Conservation (phyloP, 2,888 invertebrate species). For the Hypercompe scribonia region DNA sequence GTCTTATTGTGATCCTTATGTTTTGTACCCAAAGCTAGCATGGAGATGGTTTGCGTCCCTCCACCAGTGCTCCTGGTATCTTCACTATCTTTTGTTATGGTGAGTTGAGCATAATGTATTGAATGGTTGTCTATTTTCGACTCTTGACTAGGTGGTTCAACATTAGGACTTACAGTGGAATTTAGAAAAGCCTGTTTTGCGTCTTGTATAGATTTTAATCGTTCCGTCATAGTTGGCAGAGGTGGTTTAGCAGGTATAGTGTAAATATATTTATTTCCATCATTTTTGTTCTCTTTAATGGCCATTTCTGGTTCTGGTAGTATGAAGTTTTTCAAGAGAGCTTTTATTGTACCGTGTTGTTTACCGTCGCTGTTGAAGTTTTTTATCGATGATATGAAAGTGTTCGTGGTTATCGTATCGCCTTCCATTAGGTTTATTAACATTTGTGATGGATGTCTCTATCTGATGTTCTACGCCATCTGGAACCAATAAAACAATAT, state of each 20-base stretch:
- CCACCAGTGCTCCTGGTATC: slow-evolving; percentile 83
- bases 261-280: slow-evolving; percentile 73
- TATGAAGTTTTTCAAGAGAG: slow-evolving; percentile 77
- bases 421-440: slow-evolving; percentile 80
- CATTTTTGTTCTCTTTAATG: slow-evolving; percentile 76
- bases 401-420: slow-evolving; percentile 72
- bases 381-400: slow-evolving; percentile 74
- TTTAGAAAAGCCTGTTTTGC: slow-evolving; percentile 79
- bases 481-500: slow-evolving; percentile 68
- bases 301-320: slow-evolving; percentile 78
- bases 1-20: slow-evolving; percentile 55
- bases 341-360: slow-evolving; percentile 76
- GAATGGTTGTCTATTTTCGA: slow-evolving; percentile 35
- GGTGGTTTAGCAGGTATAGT: slow-evolving; percentile 73
- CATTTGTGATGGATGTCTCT: slow-evolving; percentile 74
- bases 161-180: slow-evolving; percentile 64
- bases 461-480: slow-evolving; percentile 79
- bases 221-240: slow-evolving; percentile 62
- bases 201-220: slow-evolving; percentile 73
- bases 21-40: slow-evolving; percentile 46
- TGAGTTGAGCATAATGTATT: slow-evolving; percentile 78
- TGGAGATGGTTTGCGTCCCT: slow-evolving; percentile 53
- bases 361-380: slow-evolving; percentile 70
- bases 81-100: slow-evolving; percentile 75
- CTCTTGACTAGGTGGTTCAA: slow-evolving; percentile 57